Base-by-base conservation (phyloP, 2,113 vertebrate species). In the Siniperca knerii region DNA sequence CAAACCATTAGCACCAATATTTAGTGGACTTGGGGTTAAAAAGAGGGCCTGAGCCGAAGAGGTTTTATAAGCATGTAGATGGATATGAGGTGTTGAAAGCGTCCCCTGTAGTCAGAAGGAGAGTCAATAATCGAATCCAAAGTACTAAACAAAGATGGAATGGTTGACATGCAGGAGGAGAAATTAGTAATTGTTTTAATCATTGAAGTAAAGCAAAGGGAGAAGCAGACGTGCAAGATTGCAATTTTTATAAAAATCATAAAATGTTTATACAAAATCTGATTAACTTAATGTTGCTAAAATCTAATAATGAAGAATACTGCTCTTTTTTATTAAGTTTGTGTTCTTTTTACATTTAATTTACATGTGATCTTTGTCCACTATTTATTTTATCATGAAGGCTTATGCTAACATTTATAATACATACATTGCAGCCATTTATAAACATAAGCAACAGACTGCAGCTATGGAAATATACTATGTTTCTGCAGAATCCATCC, bases 21-120 rank as follows among this genome's bases (percentile, higher is more conserved):
- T 75, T 60, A 64, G 21, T 77, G n/a, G 46, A 71, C 20, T 68
- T 83, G 4, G 18, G 13, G 50, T 77, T 69, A 29, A 55, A 66
- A 82, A 48, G 55, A 2, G 20, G 40, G 20, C 40, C 57, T n/a
- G 61, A 42, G 16, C 9, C 2, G 7, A 33, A 18, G 29, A 33
- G 16, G 6, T 25, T 79, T 83, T 73, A 29, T 20, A 57, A 66
- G 44, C 48, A n/a, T 23, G 40, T 11, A 20, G 23, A 42, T 3
- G 11, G 0, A 40, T 37, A 50, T 25, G 23, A 79, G 71, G 52
- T 65, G 50, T 21, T 81, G 8, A 77, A 69, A 81, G 52, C 1
- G 12, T 29, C 33, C 25, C 15, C 40, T 61, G 44, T 60, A 42
- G 3, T 40, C 46, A n/a, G 35, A n/a, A 0, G 66, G 25, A 58